Conservation (phyloP, 2,888 invertebrate genomes). For the Drosophila austrosaltans region DNA sequence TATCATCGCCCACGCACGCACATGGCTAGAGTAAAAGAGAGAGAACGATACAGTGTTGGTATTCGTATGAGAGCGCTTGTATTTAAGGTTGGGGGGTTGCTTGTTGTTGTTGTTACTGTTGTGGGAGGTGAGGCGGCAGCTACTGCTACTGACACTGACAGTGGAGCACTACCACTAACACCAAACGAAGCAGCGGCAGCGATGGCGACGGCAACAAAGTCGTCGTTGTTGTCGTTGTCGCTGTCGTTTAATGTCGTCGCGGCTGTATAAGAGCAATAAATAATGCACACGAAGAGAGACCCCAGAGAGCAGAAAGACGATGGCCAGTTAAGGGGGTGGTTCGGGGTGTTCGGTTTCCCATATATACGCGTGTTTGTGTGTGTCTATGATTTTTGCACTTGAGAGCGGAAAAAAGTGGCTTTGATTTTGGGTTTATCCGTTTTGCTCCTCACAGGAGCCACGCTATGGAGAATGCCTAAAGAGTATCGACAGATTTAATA, state of each 20-base stretch:
- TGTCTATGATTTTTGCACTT: conserved; percentile 67
- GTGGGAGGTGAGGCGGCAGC: conserved; percentile 10
- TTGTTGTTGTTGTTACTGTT: conserved; percentile 20
- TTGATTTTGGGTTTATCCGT: conserved; percentile 55
- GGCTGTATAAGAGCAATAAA: conserved; percentile 55
- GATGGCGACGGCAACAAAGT: not conserved
- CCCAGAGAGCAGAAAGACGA: conserved; percentile 20
- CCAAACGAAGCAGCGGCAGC: not conserved
- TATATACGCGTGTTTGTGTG: conserved; percentile 16
- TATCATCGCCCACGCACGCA: conserved; percentile 54
- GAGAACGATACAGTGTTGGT: conserved; percentile 17
- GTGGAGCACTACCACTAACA: conserved; percentile 42
- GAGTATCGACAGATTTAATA: not conserved
- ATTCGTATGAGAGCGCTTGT: conserved; percentile 7
- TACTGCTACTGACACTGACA: conserved; percentile 65
- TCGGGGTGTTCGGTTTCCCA: conserved; percentile 15
- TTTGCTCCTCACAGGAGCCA: conserved; percentile 1
- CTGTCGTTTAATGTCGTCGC: conserved; percentile 19
- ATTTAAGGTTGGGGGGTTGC: not conserved
- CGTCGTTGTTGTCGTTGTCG: conserved; percentile 14
- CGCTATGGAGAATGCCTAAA: not conserved
- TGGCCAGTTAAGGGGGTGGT: conserved; percentile 47
- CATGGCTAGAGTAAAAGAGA: conserved; percentile 23
- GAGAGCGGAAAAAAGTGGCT: conserved; percentile 69
- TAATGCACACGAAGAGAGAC: conserved; percentile 48